A percentile compares a stretch with the other conserved stretches of the same genome.
Evolutionary conservation across 2,888 invertebrate species (phyloP).

Genomic region (Gryllus longicercus): DNA sequence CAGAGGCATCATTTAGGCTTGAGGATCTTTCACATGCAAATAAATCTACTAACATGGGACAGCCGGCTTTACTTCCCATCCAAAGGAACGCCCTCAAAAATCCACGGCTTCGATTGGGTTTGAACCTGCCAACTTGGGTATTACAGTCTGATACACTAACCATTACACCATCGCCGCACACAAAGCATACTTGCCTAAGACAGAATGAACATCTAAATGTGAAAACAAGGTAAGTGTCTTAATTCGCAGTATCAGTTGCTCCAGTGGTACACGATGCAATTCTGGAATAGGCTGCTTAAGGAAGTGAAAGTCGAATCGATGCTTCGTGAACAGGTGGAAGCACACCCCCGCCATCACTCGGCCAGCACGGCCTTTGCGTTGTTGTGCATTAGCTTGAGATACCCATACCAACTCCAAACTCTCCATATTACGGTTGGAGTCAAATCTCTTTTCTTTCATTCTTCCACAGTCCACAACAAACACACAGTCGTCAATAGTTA

Average conservation of each 20-base stretch:
- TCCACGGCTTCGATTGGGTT: no score
- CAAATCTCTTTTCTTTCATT: conserved; percentile 86
- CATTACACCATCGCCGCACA: no score
- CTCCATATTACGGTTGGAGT: conserved; percentile 81
- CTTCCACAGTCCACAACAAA: conserved; percentile 89
- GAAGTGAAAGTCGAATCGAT: conserved; percentile 57
- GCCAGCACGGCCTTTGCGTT: conserved; percentile 86
- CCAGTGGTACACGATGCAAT: conserved; percentile 83
- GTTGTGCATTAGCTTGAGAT: conserved; percentile 83
- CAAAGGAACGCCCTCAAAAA: no score
- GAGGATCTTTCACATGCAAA: no score
- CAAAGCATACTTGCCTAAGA: conserved; percentile 49
- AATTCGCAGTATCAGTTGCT: conserved; percentile 72
- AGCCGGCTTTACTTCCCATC: no score
- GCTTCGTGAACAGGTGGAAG: conserved; percentile 79
- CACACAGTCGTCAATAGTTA: conserved; percentile 94
- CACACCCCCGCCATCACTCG: conserved; percentile 85
- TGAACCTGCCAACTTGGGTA: no score
- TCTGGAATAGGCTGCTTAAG: conserved; percentile 79
- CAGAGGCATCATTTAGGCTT: no score
- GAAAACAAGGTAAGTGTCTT: conserved; percentile 61
- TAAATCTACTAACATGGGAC: no score
- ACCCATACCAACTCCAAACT: conserved; percentile 86
- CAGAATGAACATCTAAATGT: conserved; percentile 52
- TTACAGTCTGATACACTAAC: no score